phyloP scores from a whole-genome alignment of 1,140 invertebrate genomes.

The Dreissena polymorpha region DNA sequence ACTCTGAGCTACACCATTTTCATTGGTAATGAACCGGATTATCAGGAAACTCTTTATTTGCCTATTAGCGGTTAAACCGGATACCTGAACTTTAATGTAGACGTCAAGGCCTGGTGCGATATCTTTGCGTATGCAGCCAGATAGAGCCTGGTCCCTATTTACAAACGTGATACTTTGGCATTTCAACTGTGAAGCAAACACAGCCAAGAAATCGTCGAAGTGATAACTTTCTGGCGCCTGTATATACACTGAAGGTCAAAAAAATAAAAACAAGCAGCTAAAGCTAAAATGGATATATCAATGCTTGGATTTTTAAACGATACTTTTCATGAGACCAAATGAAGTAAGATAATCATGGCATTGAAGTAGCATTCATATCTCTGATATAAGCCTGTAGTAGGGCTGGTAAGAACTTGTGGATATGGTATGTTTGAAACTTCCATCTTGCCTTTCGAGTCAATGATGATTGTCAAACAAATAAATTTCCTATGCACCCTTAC shows the following conservation, averaged over 20 bases:
- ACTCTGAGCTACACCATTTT: neutral
- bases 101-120: conserved; percentile 3
- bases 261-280: too few relatives aligned
- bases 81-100: conserved; percentile 23
- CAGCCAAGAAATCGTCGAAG: conserved; percentile 7
- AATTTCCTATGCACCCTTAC: too few relatives aligned
- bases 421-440: neutral
- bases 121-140: conserved; percentile 7
- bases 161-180: neutral
- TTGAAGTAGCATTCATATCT: too few relatives aligned
- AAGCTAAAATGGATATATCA: too few relatives aligned
- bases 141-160: neutral
- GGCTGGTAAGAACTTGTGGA: neutral
- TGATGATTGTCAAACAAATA: neutral
- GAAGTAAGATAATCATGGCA: too few relatives aligned
- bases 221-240: neutral
- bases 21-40: neutral
- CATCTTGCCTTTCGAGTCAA: neutral
- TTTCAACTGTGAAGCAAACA: neutral
- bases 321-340: too few relatives aligned
- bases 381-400: too few relatives aligned
- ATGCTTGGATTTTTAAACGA: too few relatives aligned
- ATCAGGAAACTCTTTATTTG: neutral
- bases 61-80: neutral
- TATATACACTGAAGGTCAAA: conserved; percentile 6